Conservation (phyloP, 2,113 vertebrate species). For the Zosterops pallidus region DNA sequence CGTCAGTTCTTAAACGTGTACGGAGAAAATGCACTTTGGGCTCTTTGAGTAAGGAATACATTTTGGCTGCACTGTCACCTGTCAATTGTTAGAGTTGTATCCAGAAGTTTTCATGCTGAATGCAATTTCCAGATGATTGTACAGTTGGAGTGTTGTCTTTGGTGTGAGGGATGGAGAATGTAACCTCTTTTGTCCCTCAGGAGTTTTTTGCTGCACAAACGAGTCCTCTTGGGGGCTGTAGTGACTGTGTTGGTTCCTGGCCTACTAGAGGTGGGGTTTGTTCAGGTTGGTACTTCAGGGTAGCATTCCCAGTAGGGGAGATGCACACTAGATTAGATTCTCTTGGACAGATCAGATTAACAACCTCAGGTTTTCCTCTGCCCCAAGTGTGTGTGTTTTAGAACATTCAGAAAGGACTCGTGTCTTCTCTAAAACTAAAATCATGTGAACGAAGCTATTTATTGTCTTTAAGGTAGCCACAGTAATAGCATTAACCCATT, state of each 20-base stretch:
- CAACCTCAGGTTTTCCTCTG: background rate
- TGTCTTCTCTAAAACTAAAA: background rate
- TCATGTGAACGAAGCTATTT: background rate
- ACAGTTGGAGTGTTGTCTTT: background rate
- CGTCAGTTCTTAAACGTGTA: accelerated
- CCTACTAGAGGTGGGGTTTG: background rate
- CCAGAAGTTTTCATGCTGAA: background rate
- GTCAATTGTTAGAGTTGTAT: background rate
- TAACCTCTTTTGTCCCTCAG: background rate
- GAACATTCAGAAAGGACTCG: background rate
- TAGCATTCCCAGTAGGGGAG: background rate
- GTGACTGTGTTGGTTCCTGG: background rate
- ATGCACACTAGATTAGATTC: no score
- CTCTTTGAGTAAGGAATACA: background rate
- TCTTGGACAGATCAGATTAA: background rate
- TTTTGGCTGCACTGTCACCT: background rate
- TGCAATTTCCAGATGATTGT: accelerated
- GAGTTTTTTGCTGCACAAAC: background rate
- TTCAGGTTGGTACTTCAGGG: background rate
- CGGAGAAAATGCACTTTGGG: background rate
- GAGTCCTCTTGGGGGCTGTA: accelerated
- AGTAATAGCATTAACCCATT: background rate
- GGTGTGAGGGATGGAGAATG: background rate
- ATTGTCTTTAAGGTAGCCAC: background rate
- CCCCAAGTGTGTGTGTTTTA: background rate